Evolutionary conservation across 2,797 vertebrate species (phyloP).

Genomic region (Platyrinchus mystaceus): DNA sequence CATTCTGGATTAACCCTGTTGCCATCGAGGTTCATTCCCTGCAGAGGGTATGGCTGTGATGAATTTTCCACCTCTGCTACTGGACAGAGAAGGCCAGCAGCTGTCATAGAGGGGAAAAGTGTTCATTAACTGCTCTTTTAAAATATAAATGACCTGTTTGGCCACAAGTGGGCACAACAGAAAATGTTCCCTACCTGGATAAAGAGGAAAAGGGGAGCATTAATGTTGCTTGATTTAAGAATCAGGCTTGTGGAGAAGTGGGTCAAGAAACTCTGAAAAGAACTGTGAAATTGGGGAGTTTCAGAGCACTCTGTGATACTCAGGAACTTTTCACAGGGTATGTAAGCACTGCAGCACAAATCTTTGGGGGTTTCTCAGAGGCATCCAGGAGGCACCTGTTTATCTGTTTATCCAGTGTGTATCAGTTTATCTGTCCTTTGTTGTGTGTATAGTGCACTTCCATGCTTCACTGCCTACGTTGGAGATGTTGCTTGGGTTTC

Average conservation of each 20-base stretch:
- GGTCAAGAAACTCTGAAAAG: not conserved
- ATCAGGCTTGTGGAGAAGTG: not conserved
- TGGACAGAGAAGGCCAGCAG: not conserved
- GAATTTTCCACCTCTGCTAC: not conserved
- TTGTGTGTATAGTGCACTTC: not conserved
- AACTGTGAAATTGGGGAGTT: not conserved
- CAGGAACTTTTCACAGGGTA: not conserved
- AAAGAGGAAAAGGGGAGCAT: not conserved
- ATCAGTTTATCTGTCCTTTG: not conserved
- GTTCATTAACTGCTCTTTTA: not conserved
- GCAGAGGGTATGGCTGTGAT: not conserved
- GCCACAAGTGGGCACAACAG: not conserved
- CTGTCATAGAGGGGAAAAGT: not conserved
- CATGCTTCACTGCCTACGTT: slow-evolving; percentile 1
- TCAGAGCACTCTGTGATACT: not conserved
- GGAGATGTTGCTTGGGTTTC: slow-evolving; percentile 11
- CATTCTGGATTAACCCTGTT: not conserved
- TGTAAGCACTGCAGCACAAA: fast-evolving
- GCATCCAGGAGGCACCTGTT: not conserved
- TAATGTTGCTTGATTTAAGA: not conserved
- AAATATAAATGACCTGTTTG: not conserved
- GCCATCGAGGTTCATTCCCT: not conserved
- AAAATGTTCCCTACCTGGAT: not conserved
- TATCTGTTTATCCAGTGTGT: not conserved
- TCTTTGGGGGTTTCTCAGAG: not conserved